A percentile compares a stretch with the other conserved stretches of the same genome.
These are phyloP conservation scores for Teinopalpus imperialis DNA, from an alignment of 2,888 invertebrate genomes.

Conservation along the genomic window DNA sequence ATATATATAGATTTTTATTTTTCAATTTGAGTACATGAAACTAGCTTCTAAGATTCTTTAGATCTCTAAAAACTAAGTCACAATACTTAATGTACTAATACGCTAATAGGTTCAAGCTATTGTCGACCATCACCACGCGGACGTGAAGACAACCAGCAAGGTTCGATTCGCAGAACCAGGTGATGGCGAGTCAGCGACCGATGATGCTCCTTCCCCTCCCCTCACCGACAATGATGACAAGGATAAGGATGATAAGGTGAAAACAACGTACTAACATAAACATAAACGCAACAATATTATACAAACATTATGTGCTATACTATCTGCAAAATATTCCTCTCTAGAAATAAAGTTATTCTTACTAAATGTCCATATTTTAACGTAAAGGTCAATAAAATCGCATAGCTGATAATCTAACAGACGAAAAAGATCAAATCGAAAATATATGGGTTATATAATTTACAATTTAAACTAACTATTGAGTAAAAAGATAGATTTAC, in stretches of 20 bases:
- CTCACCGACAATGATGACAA: constrained; percentile 71
- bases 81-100: not conserved
- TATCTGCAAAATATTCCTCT: no score
- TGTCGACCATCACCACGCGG: constrained; percentile 94
- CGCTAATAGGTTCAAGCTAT: constrained; percentile 92
- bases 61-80: not conserved
- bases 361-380: no score
- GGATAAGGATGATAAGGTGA: constrained; percentile 78
- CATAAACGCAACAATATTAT: no score
- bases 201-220: constrained; percentile 74
- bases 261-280: constrained; percentile 19
- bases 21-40: not conserved
- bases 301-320: no score
- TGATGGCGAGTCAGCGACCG: constrained; percentile 48
- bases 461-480: no score
- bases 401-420: no score
- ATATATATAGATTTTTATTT: no score
- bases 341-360: no score
- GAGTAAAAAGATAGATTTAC: no score
- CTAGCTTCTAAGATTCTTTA: not conserved
- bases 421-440: no score
- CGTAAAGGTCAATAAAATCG: no score
- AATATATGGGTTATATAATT: no score
- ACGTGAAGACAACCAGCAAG: constrained; percentile 90
- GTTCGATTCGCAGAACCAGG: constrained; percentile 93